A percentile compares a stretch with the other conserved stretches of the same genome.
Evolutionary conservation across 2,113 vertebrate genomes (phyloP).

Genomic region (Sialia sialis): DNA sequence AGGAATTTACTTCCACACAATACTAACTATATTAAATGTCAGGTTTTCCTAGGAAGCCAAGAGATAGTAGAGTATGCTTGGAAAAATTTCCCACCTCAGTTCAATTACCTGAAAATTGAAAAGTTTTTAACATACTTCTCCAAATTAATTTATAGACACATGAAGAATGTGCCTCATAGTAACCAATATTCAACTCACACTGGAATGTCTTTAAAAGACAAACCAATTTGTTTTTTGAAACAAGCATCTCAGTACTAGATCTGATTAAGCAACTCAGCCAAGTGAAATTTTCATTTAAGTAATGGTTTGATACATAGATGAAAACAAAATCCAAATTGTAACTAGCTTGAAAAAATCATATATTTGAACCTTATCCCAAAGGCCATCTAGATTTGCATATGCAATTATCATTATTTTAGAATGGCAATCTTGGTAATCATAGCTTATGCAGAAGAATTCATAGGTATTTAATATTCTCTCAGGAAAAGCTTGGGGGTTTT

Average conservation of each 20-base stretch:
- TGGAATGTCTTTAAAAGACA: not conserved
- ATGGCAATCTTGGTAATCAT: not conserved
- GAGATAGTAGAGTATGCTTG: not conserved
- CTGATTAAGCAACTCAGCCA: not conserved
- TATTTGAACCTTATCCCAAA: not conserved
- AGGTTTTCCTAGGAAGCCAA: not conserved
- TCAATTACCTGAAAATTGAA: not conserved
- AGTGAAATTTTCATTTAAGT: not conserved
- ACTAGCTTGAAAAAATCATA: not conserved
- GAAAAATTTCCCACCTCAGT: not conserved
- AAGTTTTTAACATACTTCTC: not conserved
- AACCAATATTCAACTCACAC: not conserved
- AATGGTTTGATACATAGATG: not conserved
- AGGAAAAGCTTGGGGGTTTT: not conserved
- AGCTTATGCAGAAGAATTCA: not conserved
- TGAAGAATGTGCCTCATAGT: not conserved
- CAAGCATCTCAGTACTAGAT: not conserved
- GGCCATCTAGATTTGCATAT: not conserved
- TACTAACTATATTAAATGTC: not conserved
- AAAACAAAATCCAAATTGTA: not conserved
- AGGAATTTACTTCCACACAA: not conserved
- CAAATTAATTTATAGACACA: not conserved
- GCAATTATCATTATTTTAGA: not conserved
- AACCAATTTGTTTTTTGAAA: not conserved
- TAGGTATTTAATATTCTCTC: not conserved